Conservation (phyloP, 2,888 invertebrate species). For the Onthophagus sagittarius region DNA sequence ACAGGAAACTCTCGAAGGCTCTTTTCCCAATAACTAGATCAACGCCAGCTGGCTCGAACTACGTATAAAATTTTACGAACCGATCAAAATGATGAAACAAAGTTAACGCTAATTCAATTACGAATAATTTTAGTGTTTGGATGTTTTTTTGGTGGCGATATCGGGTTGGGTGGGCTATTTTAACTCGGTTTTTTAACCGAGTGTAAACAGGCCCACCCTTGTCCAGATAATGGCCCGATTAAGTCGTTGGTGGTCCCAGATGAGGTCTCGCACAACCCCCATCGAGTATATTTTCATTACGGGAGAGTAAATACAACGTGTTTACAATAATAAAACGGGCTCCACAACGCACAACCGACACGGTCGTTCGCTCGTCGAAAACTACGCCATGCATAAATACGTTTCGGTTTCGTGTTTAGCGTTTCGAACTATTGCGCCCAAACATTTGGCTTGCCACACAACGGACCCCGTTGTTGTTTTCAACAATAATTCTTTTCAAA, state of each 20-base stretch:
- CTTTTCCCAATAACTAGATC: not conserved
- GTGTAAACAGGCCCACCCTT: constrained; percentile 34
- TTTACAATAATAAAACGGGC: constrained; percentile 21
- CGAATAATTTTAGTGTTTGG: not conserved
- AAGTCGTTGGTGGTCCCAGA: constrained; percentile 36
- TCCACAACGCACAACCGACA: not conserved
- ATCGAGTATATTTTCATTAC: constrained; percentile 22
- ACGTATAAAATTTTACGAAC: not conserved
- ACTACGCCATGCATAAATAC: not conserved
- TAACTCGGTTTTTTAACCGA: not conserved
- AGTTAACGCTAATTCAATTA: no score
- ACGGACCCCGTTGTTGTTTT: not conserved
- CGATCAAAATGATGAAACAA: no score
- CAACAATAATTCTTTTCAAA: not conserved
- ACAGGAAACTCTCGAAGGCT: not conserved
- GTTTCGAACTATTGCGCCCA: not conserved
- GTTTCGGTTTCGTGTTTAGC: not conserved
- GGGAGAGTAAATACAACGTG: constrained; percentile 21
- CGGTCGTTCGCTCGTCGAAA: not conserved
- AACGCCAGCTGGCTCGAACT: not conserved
- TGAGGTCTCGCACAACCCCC: not conserved
- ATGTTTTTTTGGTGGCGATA: not conserved
- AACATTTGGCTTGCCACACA: not conserved
- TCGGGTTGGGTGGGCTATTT: not conserved
- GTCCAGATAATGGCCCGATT: constrained; percentile 36